phyloP scores from a whole-genome alignment of 2,797 vertebrate genomes.

The Salarias fasciatus region DNA sequence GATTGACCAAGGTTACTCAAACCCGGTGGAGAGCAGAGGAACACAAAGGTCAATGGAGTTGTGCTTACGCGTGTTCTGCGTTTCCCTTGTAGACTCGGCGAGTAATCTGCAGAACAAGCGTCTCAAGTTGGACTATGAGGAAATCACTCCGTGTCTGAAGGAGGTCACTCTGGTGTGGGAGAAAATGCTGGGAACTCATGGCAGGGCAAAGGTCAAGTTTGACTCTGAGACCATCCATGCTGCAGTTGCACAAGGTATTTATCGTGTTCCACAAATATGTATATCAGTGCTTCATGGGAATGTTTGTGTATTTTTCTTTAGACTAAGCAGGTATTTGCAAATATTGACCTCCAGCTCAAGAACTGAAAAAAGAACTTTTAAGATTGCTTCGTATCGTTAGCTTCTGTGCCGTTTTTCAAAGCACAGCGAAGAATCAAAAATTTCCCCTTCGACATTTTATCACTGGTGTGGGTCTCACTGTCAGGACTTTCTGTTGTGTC shows the following conservation, averaged over 20 bases:
- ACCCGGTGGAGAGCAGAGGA: too few species aligned
- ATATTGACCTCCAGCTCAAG: slow-evolving; percentile 35
- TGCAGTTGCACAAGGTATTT: slow-evolving; percentile 90
- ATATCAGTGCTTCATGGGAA: slow-evolving; percentile 8
- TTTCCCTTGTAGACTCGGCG: slow-evolving; percentile 85
- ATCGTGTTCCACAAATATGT: slow-evolving; percentile 11
- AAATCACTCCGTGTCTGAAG: slow-evolving; percentile 96
- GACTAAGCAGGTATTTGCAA: slow-evolving; percentile 37
- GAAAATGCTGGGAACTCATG: slow-evolving; percentile 90
- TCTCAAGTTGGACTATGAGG: slow-evolving; percentile 95
- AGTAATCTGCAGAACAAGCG: slow-evolving; percentile 93
- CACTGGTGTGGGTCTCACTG: not conserved
- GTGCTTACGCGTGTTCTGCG: slow-evolving; percentile 12
- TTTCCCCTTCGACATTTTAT: slow-evolving; percentile 2
- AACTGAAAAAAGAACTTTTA: not conserved
- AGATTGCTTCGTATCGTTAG: slow-evolving; percentile 14
- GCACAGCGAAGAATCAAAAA: too few species aligned
- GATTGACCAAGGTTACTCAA: too few species aligned
- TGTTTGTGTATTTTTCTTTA: slow-evolving; percentile 4
- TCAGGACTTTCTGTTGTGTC: slow-evolving; percentile 17
- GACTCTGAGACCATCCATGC: slow-evolving; percentile 90
- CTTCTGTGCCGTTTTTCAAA: not conserved
- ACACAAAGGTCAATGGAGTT: too few species aligned
- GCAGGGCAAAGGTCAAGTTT: slow-evolving; percentile 91
- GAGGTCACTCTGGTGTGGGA: slow-evolving; percentile 96